phyloP scores from a whole-genome alignment of 2,888 invertebrate genomes.

The Cyclophora albipunctata region DNA sequence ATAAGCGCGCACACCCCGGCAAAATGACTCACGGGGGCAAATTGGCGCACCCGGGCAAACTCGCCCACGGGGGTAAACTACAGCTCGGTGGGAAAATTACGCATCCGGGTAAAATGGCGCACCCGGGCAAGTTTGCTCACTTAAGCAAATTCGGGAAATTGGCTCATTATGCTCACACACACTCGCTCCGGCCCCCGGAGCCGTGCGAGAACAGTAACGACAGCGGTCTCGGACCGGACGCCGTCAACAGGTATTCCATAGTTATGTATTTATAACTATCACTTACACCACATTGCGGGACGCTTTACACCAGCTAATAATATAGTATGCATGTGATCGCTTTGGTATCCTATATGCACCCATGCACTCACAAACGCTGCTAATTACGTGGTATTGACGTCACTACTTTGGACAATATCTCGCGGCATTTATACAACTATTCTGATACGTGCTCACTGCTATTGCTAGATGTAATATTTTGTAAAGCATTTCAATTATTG shows the following conservation, averaged over 20 bases:
- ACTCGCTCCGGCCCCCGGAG: constrained; percentile 65
- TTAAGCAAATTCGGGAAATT: constrained; percentile 62
- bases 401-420: no score
- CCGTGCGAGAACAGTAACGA: constrained; percentile 92
- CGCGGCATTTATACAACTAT: no score
- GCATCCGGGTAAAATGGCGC: constrained; percentile 47
- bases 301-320: background rate
- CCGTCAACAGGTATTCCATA: constrained; percentile 55
- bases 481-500: no score
- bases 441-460: no score
- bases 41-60: constrained; percentile 65
- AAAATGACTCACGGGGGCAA: constrained; percentile 63
- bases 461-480: no score
- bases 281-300: background rate
- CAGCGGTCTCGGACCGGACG: constrained; percentile 90
- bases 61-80: constrained; percentile 48
- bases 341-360: no score
- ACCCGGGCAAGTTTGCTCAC: constrained; percentile 37
- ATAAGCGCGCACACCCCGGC: constrained; percentile 74
- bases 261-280: background rate
- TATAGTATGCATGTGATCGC: no score
- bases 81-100: constrained; percentile 52
- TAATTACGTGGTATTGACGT: background rate
- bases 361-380: background rate
- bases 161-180: constrained; percentile 62